These are phyloP conservation scores for Semnornis frantzii DNA, from an alignment of 2,113 vertebrate genomes.

Conservation along the genomic window DNA sequence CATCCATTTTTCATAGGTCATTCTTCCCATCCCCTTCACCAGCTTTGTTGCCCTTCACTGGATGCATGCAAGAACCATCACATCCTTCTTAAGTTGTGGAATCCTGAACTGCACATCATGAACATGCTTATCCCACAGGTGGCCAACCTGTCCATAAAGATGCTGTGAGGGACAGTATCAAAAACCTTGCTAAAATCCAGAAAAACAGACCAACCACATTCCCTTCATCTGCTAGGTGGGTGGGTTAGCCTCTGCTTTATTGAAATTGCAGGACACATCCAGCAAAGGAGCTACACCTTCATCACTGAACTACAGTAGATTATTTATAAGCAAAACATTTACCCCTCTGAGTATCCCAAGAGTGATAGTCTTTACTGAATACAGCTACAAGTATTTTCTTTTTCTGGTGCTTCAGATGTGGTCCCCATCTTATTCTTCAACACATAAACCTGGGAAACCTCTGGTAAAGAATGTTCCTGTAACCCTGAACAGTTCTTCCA, in stretches of 20 bases:
- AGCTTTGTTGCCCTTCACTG: too few species aligned
- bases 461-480: background rate
- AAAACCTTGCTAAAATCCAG: background rate
- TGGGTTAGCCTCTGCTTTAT: background rate
- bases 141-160: background rate
- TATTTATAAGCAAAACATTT: background rate
- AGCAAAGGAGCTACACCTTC: background rate
- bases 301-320: background rate
- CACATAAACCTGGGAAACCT: background rate
- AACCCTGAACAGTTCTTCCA: background rate
- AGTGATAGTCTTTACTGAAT: background rate
- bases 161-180: background rate
- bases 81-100: too few species aligned
- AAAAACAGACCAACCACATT: background rate
- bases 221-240: background rate
- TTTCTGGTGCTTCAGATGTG: background rate
- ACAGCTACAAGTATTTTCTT: background rate
- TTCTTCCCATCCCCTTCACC: too few species aligned
- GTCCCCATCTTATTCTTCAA: background rate
- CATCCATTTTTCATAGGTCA: background rate
- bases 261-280: background rate
- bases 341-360: background rate
- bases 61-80: too few species aligned
- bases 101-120: too few species aligned
- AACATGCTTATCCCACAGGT: rapidly evolving